Percentiles rank a stretch among this genome's conserved stretches.
phyloP scores from a whole-genome alignment of 2,797 vertebrate genomes.

The Mus spretus region DNA sequence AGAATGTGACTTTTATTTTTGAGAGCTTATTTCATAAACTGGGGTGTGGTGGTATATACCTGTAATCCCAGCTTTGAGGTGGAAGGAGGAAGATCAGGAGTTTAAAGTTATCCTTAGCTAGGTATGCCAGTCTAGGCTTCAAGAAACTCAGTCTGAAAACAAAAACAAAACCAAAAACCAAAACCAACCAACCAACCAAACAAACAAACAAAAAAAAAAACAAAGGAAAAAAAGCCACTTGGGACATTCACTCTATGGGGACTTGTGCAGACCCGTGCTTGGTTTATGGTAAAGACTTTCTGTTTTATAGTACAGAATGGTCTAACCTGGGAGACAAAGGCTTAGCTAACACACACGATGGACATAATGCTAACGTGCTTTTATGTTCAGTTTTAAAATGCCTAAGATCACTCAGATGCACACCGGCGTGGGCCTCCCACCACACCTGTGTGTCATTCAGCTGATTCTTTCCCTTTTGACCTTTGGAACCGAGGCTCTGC shows the following conservation, averaged over 20 bases:
- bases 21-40: conserved; percentile 14
- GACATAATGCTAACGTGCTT: background rate
- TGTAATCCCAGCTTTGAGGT: background rate
- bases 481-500: background rate
- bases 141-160: background rate
- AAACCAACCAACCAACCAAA: too few species aligned
- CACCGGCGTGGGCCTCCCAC: background rate
- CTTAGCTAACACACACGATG: background rate
- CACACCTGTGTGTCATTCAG: background rate
- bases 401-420: background rate
- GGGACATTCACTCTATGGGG: background rate
- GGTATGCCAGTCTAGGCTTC: background rate
- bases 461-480: conserved; percentile 35
- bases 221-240: background rate
- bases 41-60: background rate
- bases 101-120: background rate
- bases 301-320: background rate
- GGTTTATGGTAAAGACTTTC: conserved; percentile 26
- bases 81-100: background rate
- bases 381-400: conserved; percentile 30
- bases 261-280: background rate
- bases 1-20: conserved; percentile 9
- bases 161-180: too few species aligned
- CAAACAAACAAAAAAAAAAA: too few species aligned
- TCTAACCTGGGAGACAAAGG: background rate